A percentile compares a stretch with the other conserved stretches of the same genome.
phyloP scores from a whole-genome alignment of 2,797 vertebrate species.

The Diplodus puntazzo region DNA sequence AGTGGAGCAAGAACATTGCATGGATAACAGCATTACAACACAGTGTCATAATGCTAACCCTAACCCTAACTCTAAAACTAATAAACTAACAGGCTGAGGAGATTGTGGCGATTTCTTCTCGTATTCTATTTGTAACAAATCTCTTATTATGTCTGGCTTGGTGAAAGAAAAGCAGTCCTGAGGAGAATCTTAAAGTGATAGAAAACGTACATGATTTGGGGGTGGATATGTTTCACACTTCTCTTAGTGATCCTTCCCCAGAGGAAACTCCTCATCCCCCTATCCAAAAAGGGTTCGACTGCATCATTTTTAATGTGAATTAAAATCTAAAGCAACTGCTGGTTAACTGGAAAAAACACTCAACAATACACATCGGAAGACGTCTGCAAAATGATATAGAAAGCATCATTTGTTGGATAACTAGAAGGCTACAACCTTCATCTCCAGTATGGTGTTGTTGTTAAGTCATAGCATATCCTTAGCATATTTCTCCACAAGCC shows the following conservation, averaged over 20 bases:
- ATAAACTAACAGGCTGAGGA: conserved; percentile 12
- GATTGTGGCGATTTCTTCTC: not conserved
- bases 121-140: not conserved
- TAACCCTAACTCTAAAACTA: no score
- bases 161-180: not conserved
- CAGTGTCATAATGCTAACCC: no score
- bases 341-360: not conserved
- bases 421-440: not conserved
- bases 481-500: not conserved
- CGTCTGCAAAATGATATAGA: not conserved
- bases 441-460: not conserved
- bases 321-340: not conserved
- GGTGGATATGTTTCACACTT: not conserved
- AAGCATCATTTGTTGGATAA: no score
- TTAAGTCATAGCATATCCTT: not conserved
- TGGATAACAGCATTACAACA: not conserved
- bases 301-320: not conserved
- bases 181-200: not conserved
- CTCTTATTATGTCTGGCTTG: not conserved
- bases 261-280: not conserved
- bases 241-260: not conserved
- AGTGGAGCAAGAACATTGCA: not conserved
- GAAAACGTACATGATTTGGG: not conserved
- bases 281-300: not conserved
- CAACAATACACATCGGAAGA: not conserved